Conservation (phyloP, 2,888 invertebrate species). For the Platyscelio sp. region DNA sequence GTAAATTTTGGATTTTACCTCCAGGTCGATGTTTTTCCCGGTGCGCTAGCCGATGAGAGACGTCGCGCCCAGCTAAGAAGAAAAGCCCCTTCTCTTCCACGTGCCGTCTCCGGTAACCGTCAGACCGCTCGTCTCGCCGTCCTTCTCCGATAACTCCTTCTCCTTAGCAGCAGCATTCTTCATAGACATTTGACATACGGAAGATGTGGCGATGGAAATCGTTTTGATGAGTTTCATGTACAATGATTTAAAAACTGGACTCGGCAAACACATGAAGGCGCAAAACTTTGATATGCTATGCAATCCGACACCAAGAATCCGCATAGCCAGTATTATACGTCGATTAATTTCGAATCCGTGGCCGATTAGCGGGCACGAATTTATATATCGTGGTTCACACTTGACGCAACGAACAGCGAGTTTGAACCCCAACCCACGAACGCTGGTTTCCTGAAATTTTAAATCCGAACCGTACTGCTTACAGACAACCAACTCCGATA, state of each 20-base stretch:
- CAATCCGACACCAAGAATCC: slow-evolving; percentile 65
- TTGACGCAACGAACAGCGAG: no score
- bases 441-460: no score
- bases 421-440: no score
- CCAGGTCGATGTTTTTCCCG: background rate
- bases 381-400: no score
- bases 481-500: no score
- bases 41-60: slow-evolving; percentile 1
- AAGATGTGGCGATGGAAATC: background rate
- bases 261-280: slow-evolving; percentile 65
- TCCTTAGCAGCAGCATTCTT: background rate
- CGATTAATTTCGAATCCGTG: background rate
- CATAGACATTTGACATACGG: background rate
- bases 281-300: slow-evolving; percentile 65
- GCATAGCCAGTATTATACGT: slow-evolving; percentile 67
- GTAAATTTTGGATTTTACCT: background rate
- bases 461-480: no score
- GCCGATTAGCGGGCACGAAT: no score
- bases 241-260: slow-evolving; percentile 1
- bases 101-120: background rate
- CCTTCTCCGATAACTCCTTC: background rate
- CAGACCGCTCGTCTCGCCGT: background rate
- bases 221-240: slow-evolving; percentile 7
- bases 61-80: background rate
- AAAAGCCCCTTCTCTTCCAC: background rate